These are phyloP conservation scores for Atherinosoma microstoma DNA, from an alignment of 2,797 vertebrate species.

Conservation along the genomic window DNA sequence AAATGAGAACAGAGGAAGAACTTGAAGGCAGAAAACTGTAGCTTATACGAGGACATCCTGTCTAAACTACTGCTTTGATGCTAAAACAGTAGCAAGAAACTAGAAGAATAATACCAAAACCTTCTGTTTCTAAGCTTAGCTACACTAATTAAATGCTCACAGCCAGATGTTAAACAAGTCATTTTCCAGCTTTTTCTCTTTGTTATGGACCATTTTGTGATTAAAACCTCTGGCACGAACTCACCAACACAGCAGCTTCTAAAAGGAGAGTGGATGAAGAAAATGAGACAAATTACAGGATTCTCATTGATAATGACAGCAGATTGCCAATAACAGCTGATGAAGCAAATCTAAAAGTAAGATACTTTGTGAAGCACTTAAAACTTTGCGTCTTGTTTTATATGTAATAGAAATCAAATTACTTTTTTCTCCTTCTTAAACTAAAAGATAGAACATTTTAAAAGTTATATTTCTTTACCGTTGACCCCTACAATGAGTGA, in stretches of 20 bases:
- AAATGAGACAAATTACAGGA: slow-evolving; percentile 29
- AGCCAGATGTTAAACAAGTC: slow-evolving; percentile 70
- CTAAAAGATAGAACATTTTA: not conserved
- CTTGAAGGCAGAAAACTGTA: slow-evolving; percentile 26
- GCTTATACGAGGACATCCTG: slow-evolving; percentile 27
- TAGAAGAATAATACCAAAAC: slow-evolving; percentile 42
- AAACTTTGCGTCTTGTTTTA: slow-evolving; percentile 1
- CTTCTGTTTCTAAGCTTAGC: slow-evolving; percentile 40
- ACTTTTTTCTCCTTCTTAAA: not conserved
- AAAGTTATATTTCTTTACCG: too few species aligned
- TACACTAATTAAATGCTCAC: slow-evolving; percentile 53
- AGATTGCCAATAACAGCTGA: slow-evolving; percentile 28
- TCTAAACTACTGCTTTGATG: slow-evolving; percentile 30
- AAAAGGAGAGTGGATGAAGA: slow-evolving; percentile 61
- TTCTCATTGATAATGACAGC: slow-evolving; percentile 30
- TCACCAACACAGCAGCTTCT: slow-evolving; percentile 69
- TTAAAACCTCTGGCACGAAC: slow-evolving; percentile 70
- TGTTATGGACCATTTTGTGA: slow-evolving; percentile 68
- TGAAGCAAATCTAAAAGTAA: slow-evolving; percentile 21
- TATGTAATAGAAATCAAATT: slow-evolving; percentile 11
- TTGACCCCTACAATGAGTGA: too few species aligned
- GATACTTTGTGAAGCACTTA: slow-evolving; percentile 13
- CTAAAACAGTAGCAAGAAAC: slow-evolving; percentile 42
- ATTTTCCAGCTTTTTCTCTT: slow-evolving; percentile 29
- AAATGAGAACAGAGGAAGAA: slow-evolving; percentile 34